A percentile compares a stretch with the other conserved stretches of the same genome.
phyloP scores from a whole-genome alignment of 2,113 vertebrate genomes.

The Monopterus albus region DNA sequence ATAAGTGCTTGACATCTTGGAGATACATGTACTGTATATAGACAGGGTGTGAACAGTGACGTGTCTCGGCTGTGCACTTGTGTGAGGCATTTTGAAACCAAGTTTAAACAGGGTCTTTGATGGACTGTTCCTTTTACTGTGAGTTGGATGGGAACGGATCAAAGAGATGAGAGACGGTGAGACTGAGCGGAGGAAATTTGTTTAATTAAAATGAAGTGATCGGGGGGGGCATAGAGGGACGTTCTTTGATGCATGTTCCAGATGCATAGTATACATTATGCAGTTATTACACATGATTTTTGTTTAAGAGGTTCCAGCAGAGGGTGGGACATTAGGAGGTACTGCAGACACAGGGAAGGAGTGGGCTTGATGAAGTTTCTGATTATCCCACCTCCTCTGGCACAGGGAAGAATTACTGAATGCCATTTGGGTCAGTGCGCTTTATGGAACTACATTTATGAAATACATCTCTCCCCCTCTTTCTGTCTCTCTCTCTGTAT shows the following conservation, averaged over 20 bases:
- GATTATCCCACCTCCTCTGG: slow-evolving; percentile 79
- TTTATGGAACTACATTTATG: slow-evolving; percentile 81
- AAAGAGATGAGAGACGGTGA: slow-evolving; percentile 75
- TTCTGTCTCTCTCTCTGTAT: slow-evolving; percentile 66
- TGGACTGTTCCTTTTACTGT: slow-evolving; percentile 49
- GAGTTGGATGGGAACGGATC: slow-evolving; percentile 73
- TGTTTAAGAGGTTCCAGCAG: slow-evolving; percentile 66
- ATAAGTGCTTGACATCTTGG: too few species aligned
- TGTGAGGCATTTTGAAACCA: too few species aligned
- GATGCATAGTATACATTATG: slow-evolving; percentile 63
- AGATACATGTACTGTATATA: too few species aligned
- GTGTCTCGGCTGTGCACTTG: too few species aligned
- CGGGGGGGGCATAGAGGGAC: slow-evolving; percentile 50
- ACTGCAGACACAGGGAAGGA: slow-evolving; percentile 59
- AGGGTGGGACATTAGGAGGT: slow-evolving; percentile 60
- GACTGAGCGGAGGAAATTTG: slow-evolving; percentile 70
- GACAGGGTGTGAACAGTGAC: too few species aligned
- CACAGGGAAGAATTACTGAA: slow-evolving; percentile 77
- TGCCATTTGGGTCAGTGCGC: slow-evolving; percentile 82
- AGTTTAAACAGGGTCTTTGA: too few species aligned
- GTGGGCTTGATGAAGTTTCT: slow-evolving; percentile 77
- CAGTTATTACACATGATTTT: slow-evolving; percentile 72
- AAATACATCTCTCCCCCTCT: slow-evolving; percentile 78
- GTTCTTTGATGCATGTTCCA: slow-evolving; percentile 79
- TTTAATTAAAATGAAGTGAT: slow-evolving; percentile 80